Percentiles rank a stretch among this genome's conserved stretches.
Evolutionary conservation across 2,888 invertebrate species (phyloP).

Genomic region (Platyscelio sp.): DNA sequence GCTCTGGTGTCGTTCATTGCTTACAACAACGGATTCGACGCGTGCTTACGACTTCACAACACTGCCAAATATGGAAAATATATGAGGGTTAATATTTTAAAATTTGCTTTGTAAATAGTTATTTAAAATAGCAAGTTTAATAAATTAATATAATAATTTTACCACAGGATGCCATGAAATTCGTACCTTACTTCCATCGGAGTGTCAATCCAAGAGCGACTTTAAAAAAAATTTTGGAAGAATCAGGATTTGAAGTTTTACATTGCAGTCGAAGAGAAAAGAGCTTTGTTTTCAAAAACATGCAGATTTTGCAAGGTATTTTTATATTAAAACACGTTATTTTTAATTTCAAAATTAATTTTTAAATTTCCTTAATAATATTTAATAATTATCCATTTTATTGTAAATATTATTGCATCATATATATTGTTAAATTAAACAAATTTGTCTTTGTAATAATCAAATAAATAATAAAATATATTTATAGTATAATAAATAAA

Average conservation of each 20-base stretch:
- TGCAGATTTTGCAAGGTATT: conserved; percentile 86
- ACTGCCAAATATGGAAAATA: conserved; percentile 88
- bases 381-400: no score
- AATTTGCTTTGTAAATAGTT: no score
- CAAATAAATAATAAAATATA: no score
- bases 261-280: conserved; percentile 88
- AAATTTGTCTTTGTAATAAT: no score
- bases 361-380: no score
- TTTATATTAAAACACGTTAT: neutral
- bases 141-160: no score
- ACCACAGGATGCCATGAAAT: conserved; percentile 87
- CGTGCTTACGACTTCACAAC: conserved; percentile 88
- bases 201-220: conserved; percentile 87
- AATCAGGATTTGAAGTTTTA: conserved; percentile 88
- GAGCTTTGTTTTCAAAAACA: conserved; percentile 87
- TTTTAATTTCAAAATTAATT: no score
- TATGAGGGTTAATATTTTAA: conserved; percentile 86
- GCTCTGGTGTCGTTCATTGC: conserved; percentile 90
- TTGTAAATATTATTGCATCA: no score
- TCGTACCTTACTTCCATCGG: conserved; percentile 90
- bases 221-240: conserved; percentile 86
- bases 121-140: no score
- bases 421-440: no score
- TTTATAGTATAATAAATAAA: no score
- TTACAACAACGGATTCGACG: conserved; percentile 89